These are phyloP conservation scores for Rhea americana DNA, from an alignment of 2,113 vertebrate genomes.

Conservation along the genomic window DNA sequence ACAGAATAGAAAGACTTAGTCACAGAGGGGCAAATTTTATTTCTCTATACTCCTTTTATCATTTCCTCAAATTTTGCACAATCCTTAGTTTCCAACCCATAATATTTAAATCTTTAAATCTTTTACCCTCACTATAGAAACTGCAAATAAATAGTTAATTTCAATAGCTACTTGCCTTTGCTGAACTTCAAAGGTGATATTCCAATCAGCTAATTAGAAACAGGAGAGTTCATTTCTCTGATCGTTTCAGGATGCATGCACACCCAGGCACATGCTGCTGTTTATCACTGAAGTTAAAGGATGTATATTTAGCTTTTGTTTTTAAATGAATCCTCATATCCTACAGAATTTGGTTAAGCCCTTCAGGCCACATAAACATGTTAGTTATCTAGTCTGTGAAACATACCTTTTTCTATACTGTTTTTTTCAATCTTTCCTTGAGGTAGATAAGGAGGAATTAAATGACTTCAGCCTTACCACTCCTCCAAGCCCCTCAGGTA, in stretches of 20 bases:
- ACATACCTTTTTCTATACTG: background rate
- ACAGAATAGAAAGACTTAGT: too few relatives aligned
- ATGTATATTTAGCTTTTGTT: background rate
- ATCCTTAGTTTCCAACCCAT: background rate
- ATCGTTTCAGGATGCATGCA: background rate
- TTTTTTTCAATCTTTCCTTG: background rate
- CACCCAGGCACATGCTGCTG: background rate
- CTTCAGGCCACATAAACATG: accelerated
- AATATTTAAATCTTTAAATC: background rate
- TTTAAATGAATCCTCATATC: background rate
- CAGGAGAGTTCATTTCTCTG: background rate
- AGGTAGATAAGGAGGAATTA: background rate
- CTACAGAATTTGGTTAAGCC: background rate
- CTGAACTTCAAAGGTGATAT: background rate
- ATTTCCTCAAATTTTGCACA: background rate
- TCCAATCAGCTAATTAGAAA: background rate
- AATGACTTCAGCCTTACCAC: background rate
- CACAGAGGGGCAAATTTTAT: background rate
- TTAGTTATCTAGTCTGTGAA: background rate
- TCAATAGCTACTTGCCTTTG: background rate
- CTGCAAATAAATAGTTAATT: background rate
- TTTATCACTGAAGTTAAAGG: background rate
- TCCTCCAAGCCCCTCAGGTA: background rate
- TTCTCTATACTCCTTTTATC: background rate
- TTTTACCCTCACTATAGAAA: background rate